Evolutionary conservation across 2,797 vertebrate genomes (phyloP), one percentile per base, ranked within the genome.

Genomic region (Pterois miles): DNA sequence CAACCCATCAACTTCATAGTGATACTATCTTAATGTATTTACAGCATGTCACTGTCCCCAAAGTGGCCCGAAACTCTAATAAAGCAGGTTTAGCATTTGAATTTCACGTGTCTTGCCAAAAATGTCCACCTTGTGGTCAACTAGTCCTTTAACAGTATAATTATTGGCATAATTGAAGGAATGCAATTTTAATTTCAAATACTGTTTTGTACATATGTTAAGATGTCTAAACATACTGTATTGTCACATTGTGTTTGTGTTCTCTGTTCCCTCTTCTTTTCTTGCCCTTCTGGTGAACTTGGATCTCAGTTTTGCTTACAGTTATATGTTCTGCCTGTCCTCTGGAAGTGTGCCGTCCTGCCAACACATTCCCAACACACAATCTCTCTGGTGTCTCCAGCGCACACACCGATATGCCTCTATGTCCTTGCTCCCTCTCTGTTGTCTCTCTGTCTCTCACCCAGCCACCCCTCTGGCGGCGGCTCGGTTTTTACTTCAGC

Each of bases 221-320:
- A 33, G 65, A 50, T 65, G 14, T 60, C 57, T 57, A 1, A 52
- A 52, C 25, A 31, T 40, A 10, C 36, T 40, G 34, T 72, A 10
- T 43, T 40, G 34, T 72, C 31, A 46, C 11, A 14, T 14, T 65
- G n/a, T 64, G 16, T 50, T 23, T 0, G 0, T 36, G 4, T 63
- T 16, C 22, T 53, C 36, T 23, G 1, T 33, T 25, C 59, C 31
- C n/a, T 74, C 25, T 16, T 46, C 22, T 83, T 33, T 40, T 70
- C 33, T 65, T 68, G 54, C 40, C 75, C 73, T 74, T 66, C 33
- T 58, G 74, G 3, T 83, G 85, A 90, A 87, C 84, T 77, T 74
- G 43, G 12, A 52, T 83, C 33, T 59, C 38, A 68, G 31, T 81
- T 83, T 81, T 80, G 54, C 67, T 74, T 46, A 65, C 57, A 75